Evolutionary conservation across 2,888 invertebrate species (phyloP), one percentile per base, ranked within the genome.

Genomic region (Patella caerulea): DNA sequence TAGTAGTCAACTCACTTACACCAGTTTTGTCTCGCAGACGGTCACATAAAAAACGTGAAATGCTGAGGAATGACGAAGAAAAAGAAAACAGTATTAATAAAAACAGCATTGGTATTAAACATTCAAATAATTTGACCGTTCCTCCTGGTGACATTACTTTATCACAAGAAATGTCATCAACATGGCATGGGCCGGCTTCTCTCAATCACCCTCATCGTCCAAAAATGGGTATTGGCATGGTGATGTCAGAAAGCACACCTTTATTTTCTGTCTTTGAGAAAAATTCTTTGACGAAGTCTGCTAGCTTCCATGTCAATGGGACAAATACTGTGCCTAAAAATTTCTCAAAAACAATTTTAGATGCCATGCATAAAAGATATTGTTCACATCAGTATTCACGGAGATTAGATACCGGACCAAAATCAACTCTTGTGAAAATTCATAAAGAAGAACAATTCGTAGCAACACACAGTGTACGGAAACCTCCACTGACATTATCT

Each of bases 361-460:
- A 89, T 80, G 84, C 86, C 69, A 85, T 89, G 85, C 89, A 89
- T 78, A 89, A 88, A 75, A 87, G 85, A 69, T 87, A 87, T 79
- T 89, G 88, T 84, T 81, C 88, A 29, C 85, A 88, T 76, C 88
- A 89, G 78, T 89, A 88, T 78, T 73, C 80, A 24, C 78, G 82
- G 73, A 82, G 76, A 15, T 76, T 74, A 55, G 77, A 82, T 29
- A 55, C 80, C 14, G 80, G 77, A 24, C 65, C 24, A 1, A 65
- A 65, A 65, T 65, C 65, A 65, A 65, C 65, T 11, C 24, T 65
- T 11, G 24, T 24, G 19, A 19, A 65, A 12, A 65, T 65, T 65
- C 65, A 65, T 65, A 65, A 65, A 65, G 65, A 24, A 24, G 65
- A 65, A 65, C 65, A 65, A 65, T 65, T 65, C 24, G 24, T 65